These are phyloP conservation scores for Apostichopus parvimensis DNA, from an alignment of 35 echinoderm and acorn worm genomes.

Conservation along the genomic window DNA sequence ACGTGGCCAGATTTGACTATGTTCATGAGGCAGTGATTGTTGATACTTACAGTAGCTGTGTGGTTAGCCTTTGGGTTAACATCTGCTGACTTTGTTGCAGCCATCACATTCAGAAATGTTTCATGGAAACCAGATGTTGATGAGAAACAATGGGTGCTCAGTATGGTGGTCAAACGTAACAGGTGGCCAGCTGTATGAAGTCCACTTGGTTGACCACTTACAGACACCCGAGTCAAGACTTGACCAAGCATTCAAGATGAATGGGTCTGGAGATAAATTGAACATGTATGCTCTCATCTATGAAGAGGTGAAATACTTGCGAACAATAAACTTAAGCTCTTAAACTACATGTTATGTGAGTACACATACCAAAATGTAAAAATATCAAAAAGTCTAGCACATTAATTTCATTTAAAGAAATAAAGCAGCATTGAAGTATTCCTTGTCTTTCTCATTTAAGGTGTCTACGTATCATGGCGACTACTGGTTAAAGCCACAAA, in stretches of 20 bases:
- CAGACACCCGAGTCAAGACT: not conserved
- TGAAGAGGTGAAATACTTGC: too few relatives aligned
- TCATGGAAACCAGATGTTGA: not conserved
- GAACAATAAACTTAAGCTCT: not conserved
- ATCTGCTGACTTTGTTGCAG: not conserved
- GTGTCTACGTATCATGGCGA: too few relatives aligned
- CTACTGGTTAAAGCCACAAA: too few relatives aligned
- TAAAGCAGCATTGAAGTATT: too few relatives aligned
- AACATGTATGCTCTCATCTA: too few relatives aligned
- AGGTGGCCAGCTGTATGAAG: slow-evolving; percentile 21
- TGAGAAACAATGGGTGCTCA: slow-evolving; percentile 28
- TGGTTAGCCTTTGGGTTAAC: not conserved
- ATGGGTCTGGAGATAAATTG: not conserved
- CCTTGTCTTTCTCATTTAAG: too few relatives aligned
- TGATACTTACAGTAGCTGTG: slow-evolving; percentile 35
- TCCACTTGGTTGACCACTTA: not conserved
- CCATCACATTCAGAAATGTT: slow-evolving; percentile 18
- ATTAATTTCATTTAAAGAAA: too few relatives aligned
- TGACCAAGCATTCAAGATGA: slow-evolving; percentile 11
- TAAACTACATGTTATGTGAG: too few relatives aligned
- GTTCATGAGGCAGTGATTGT: not conserved
- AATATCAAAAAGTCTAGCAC: too few relatives aligned
- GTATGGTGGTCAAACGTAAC: slow-evolving; percentile 24
- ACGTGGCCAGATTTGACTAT: too few relatives aligned
- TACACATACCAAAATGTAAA: too few relatives aligned